Evolutionary conservation across 1,140 invertebrate genomes (phyloP).

Genomic region (Rhynchophorus ferrugineus): DNA sequence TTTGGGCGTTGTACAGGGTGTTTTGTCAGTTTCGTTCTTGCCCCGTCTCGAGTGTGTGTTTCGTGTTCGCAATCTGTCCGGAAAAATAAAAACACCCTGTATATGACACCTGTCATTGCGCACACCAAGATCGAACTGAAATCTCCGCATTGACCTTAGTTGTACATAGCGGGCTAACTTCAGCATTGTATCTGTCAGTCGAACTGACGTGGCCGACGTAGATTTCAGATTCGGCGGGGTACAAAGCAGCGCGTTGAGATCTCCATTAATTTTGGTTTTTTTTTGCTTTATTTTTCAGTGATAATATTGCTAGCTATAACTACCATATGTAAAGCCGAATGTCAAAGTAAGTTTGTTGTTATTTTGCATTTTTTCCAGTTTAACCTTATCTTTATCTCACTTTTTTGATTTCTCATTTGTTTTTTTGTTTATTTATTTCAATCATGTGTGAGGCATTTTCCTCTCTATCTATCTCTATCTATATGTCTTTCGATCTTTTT

Average conservation of each 20-base stretch:
- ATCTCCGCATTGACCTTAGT: not conserved
- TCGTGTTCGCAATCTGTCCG: not conserved
- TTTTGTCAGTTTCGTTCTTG: not conserved
- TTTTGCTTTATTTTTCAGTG: slow-evolving; percentile 37
- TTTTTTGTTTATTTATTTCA: not conserved
- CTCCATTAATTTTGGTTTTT: slow-evolving; percentile 26
- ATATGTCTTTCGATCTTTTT: too few species aligned
- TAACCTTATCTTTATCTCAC: not conserved
- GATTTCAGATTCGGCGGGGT: too few species aligned
- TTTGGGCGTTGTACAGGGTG: slow-evolving; percentile 12
- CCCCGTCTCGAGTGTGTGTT: too few species aligned
- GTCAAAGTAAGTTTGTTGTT: slow-evolving; percentile 38
- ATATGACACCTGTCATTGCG: slow-evolving; percentile 11
- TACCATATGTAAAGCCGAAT: slow-evolving; percentile 39
- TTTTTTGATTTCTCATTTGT: not conserved
- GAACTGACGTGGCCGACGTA: too few species aligned
- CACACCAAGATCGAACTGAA: slow-evolving; percentile 7
- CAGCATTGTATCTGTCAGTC: not conserved
- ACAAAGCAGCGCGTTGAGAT: too few species aligned
- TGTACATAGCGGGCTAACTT: not conserved
- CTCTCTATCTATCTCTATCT: too few species aligned
- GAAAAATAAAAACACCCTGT: slow-evolving; percentile 17
- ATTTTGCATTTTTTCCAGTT: slow-evolving; percentile 10
- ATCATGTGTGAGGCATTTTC: not conserved
- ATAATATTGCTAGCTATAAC: slow-evolving; percentile 39